Evolutionary conservation across 2,888 invertebrate genomes (phyloP).

Genomic region (Megastigmus dorsalis): DNA sequence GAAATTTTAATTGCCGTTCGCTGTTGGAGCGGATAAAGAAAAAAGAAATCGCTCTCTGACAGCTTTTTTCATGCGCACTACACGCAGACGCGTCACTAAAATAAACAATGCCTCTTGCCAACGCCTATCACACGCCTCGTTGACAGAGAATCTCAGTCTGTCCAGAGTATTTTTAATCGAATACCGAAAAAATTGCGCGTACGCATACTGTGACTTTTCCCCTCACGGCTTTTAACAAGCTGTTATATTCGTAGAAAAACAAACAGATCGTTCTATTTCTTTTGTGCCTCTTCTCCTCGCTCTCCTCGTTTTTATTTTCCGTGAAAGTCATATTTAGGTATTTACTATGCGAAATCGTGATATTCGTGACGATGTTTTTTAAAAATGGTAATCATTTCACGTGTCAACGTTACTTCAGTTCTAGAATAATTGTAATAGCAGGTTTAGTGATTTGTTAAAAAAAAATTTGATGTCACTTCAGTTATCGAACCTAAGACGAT

Average conservation of each 20-base stretch:
- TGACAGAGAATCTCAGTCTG: constrained; percentile 38
- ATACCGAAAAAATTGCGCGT: constrained; percentile 17
- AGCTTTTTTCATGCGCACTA: constrained; percentile 13
- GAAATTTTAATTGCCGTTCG: background rate
- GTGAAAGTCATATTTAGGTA: too few relatives aligned
- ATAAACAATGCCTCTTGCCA: constrained; percentile 51
- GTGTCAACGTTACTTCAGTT: too few relatives aligned
- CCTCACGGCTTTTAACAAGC: too few relatives aligned
- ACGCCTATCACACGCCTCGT: constrained; percentile 26
- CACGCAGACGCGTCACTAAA: constrained; percentile 40
- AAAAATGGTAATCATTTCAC: too few relatives aligned
- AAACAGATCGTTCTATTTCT: too few relatives aligned
- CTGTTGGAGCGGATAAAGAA: background rate
- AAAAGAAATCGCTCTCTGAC: background rate
- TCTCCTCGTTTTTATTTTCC: background rate
- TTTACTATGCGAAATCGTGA: too few relatives aligned
- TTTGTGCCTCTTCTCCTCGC: background rate
- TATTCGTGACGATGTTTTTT: too few relatives aligned
- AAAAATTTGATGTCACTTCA: too few relatives aligned
- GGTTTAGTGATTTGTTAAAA: too few relatives aligned
- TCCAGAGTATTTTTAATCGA: constrained; percentile 45
- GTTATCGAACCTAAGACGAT: background rate
- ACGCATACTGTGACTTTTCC: too few relatives aligned
- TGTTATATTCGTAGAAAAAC: too few relatives aligned
- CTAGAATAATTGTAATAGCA: too few relatives aligned